phyloP scores from a whole-genome alignment of 2,797 vertebrate genomes.

The Spinibarbus caldwelli region DNA sequence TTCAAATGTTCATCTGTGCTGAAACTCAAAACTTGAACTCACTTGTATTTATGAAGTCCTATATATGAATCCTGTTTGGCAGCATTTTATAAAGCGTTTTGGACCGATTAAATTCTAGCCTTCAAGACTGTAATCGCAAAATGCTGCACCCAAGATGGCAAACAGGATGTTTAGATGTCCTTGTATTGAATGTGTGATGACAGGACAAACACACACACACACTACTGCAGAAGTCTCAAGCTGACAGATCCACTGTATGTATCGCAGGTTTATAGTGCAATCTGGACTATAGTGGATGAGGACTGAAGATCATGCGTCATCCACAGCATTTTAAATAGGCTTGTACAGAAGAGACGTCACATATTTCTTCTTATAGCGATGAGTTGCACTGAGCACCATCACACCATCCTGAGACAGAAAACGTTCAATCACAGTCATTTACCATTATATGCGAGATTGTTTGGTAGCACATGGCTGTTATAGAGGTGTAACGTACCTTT shows the following conservation, averaged over 20 bases:
- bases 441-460: not conserved
- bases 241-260: too few relatives aligned
- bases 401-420: conserved; percentile 86
- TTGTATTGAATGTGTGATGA: not conserved
- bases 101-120: not conserved
- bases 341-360: conserved; percentile 98
- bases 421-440: not conserved
- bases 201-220: not conserved
- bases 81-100: not conserved
- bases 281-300: conserved; percentile 62
- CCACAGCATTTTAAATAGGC: conserved; percentile 83
- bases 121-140: conserved; percentile 19
- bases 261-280: conserved; percentile 68
- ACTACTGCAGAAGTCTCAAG: not conserved
- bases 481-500: conserved; percentile 78
- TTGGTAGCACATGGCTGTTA: not conserved
- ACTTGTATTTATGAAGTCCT: not conserved
- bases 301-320: conserved; percentile 57
- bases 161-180: not conserved
- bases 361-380: conserved; percentile 98
- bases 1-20: not conserved
- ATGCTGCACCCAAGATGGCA: conserved; percentile 38
- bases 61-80: not conserved
- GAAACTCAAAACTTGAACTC: not conserved
- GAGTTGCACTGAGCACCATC: conserved; percentile 97